Evolutionary conservation across 2,797 vertebrate genomes (phyloP).

Genomic region (Sebastes minor): DNA sequence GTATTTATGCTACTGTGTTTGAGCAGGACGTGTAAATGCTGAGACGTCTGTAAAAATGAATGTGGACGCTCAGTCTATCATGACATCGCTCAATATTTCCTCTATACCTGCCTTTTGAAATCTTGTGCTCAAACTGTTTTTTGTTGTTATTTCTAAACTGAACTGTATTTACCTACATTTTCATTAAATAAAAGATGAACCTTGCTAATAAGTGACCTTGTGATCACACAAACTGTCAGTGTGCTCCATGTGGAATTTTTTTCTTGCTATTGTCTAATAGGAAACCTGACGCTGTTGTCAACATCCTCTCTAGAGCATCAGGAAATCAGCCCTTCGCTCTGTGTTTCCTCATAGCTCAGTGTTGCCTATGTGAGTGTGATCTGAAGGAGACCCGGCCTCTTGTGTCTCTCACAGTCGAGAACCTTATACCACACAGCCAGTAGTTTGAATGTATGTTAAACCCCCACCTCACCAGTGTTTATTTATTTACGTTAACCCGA

Average conservation of each 20-base stretch:
- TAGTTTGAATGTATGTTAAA: conserved; percentile 39
- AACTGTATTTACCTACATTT: conserved; percentile 7
- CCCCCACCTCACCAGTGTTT: conserved; percentile 60
- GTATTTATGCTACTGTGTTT: background rate
- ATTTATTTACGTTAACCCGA: conserved; percentile 81
- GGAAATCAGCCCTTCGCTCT: conserved; percentile 53
- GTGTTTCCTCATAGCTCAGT: conserved; percentile 36
- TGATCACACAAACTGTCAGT: conserved; percentile 5
- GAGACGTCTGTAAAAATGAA: background rate
- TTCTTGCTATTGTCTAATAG: conserved; percentile 59
- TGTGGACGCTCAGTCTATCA: background rate
- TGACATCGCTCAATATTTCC: background rate
- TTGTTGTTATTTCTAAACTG: conserved; percentile 22
- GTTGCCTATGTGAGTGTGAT: conserved; percentile 44
- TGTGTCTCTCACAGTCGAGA: background rate
- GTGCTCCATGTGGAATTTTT: conserved; percentile 23
- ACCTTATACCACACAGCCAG: background rate
- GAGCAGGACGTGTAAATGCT: background rate
- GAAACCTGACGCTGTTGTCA: conserved; percentile 58
- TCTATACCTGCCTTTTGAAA: background rate
- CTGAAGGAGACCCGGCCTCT: background rate
- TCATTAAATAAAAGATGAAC: conserved; percentile 32
- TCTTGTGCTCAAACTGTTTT: conserved; percentile 11
- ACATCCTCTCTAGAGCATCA: conserved; percentile 67
- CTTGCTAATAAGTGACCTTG: background rate